Conservation (phyloP, 2,113 vertebrate species). For the Chloroceryle aenea region DNA sequence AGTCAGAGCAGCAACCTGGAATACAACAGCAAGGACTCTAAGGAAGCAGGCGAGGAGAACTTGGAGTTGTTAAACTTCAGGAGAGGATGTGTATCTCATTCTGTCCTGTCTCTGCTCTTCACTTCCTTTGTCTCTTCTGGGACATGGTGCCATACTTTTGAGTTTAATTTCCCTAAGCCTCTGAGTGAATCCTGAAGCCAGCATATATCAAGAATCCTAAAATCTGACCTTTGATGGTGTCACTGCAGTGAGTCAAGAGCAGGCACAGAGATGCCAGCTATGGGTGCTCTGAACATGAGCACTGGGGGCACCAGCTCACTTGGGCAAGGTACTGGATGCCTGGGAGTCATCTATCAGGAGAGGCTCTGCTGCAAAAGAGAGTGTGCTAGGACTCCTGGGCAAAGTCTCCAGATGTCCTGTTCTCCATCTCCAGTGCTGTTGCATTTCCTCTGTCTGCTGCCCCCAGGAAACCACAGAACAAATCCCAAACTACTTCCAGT, state of each 20-base stretch:
- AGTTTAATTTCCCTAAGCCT: background rate
- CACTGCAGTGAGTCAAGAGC: background rate
- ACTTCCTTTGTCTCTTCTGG: background rate
- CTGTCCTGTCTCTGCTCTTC: background rate
- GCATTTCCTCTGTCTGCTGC: background rate
- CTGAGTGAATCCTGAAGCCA: background rate
- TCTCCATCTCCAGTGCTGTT: background rate
- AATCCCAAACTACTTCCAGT: background rate
- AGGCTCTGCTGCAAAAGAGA: background rate
- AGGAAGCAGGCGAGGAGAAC: background rate
- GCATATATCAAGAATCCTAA: background rate
- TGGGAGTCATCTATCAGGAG: background rate
- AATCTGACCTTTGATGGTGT: background rate
- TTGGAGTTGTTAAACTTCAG: background rate
- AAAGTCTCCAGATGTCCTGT: background rate
- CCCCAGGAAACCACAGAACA: background rate
- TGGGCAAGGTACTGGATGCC: background rate
- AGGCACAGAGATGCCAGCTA: background rate
- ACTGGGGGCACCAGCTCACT: background rate
- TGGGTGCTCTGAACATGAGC: background rate
- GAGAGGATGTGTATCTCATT: background rate
- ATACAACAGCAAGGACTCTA: accelerated
- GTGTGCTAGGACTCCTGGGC: background rate
- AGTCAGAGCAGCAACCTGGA: background rate
- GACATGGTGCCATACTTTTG: background rate